Evolutionary conservation across 2,797 vertebrate genomes (phyloP).

Genomic region (Sebastes nivosus): DNA sequence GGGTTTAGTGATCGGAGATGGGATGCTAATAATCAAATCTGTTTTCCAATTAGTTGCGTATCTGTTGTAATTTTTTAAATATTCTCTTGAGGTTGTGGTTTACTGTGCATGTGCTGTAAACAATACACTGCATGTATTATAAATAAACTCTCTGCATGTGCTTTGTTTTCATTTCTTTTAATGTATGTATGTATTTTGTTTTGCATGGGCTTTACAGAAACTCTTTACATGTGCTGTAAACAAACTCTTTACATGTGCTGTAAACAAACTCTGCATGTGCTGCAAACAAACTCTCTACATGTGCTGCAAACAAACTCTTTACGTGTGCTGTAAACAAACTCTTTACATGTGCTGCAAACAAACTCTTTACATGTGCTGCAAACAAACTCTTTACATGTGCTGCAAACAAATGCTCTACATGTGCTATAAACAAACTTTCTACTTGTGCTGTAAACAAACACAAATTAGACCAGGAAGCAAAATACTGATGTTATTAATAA

Average conservation of each 20-base stretch:
- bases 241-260: neutral
- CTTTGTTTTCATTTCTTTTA: too few relatives aligned
- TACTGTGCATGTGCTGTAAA: neutral
- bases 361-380: neutral
- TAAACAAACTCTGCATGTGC: too few relatives aligned
- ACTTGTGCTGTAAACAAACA: neutral
- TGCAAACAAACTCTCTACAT: too few relatives aligned
- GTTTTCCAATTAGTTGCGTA: slow-evolving; percentile 15
- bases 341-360: too few relatives aligned
- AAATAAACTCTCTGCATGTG: too few relatives aligned
- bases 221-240: too few relatives aligned
- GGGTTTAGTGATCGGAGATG: neutral
- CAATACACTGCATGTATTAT: neutral
- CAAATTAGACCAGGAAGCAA: neutral
- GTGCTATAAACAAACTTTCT: too few relatives aligned
- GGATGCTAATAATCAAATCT: neutral
- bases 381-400: neutral
- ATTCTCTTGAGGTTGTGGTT: neutral
- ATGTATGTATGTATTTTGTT: too few relatives aligned
- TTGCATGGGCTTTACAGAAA: too few relatives aligned
- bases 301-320: too few relatives aligned
- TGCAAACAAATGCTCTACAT: accelerated
- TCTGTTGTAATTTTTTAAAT: neutral
- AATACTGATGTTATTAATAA: neutral
- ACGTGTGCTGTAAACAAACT: too few relatives aligned